These are phyloP conservation scores for Drosophila kokeensis DNA, from an alignment of 2,888 invertebrate species.

Conservation along the genomic window DNA sequence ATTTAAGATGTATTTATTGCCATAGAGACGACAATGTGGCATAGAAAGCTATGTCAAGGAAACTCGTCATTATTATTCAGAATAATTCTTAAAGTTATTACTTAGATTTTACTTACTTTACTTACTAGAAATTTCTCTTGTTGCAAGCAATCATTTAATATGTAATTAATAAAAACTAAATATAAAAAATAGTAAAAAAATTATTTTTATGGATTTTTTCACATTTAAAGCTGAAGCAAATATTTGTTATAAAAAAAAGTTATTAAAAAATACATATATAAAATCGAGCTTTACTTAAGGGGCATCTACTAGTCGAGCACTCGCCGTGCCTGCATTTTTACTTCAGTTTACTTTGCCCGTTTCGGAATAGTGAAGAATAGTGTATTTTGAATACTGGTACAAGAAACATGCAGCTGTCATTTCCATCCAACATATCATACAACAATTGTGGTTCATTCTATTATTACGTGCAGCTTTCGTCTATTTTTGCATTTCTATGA, in stretches of 20 bases:
- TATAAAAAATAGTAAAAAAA: too few relatives aligned
- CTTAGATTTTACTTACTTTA: too few relatives aligned
- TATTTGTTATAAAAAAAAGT: not conserved
- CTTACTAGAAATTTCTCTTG: too few relatives aligned
- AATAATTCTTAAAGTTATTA: too few relatives aligned
- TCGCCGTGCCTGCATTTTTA: not conserved
- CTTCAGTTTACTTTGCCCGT: not conserved
- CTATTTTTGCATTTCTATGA: not conserved
- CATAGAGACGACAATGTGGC: not conserved
- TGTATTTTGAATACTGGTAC: not conserved
- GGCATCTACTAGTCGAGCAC: not conserved
- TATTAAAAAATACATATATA: too few relatives aligned
- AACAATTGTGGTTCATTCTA: constrained; percentile 6
- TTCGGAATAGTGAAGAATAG: constrained; percentile 4
- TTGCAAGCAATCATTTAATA: too few relatives aligned
- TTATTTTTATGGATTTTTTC: too few relatives aligned
- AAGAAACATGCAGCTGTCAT: constrained; percentile 29
- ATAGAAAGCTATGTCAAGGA: too few relatives aligned
- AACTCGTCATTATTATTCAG: too few relatives aligned
- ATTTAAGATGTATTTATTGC: not conserved
- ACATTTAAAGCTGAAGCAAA: too few relatives aligned
- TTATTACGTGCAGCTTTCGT: constrained; percentile 9
- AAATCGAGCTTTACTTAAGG: not conserved
- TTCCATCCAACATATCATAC: not conserved
- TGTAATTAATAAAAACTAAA: too few relatives aligned